Base-by-base conservation (phyloP, 37 sponge, comb jelly and placozoan genomes). In the Halichondria panicea region DNA sequence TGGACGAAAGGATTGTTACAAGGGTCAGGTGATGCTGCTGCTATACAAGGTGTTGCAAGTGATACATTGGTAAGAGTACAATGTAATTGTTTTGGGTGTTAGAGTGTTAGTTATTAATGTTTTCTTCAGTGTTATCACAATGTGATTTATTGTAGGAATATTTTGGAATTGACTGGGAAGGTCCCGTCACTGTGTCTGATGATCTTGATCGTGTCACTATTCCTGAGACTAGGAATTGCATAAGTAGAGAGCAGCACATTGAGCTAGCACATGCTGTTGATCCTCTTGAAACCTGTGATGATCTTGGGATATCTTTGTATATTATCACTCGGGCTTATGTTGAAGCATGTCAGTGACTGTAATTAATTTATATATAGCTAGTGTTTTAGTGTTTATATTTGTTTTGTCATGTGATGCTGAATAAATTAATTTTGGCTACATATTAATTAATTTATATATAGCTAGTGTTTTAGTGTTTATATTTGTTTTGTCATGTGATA, bases 161-260 rank as follows among this genome's bases (percentile, higher is more conserved):
- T 22, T 60, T 21, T 60, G 62, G 62, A 60, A 60, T 60, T 21
- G 62, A 60, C 27, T 60, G 62, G 62, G 27, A 60, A 30, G 62
- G 62, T 21, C 62, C 62, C 11, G 11, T 60, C 11, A 22, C 27
- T 30, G 27, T 22, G 11, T n/a, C n/a, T n/a, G 25, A 60, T 24
- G 62, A 24, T 24, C 18, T 24, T 24, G 62, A 60, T 9, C 22
- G 8, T 24, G 62, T 60, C 8, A 60, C 25, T 60, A 32, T 60
- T 30, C 62, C 62, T 30, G 62, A 24, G 11, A 60, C 62, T 60
- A 9, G 22, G 9, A 30, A 32, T 22, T 32, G 31, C 22, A 8
- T 60, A 21, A 11, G 8, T 12, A 32, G 8, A 24, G 18, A 60
- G 27, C 25, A 60, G 27, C 27, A 30, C 22, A 32, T 24, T 8